phyloP scores from a whole-genome alignment of 2,797 vertebrate species.

The Oreochromis grahami region DNA sequence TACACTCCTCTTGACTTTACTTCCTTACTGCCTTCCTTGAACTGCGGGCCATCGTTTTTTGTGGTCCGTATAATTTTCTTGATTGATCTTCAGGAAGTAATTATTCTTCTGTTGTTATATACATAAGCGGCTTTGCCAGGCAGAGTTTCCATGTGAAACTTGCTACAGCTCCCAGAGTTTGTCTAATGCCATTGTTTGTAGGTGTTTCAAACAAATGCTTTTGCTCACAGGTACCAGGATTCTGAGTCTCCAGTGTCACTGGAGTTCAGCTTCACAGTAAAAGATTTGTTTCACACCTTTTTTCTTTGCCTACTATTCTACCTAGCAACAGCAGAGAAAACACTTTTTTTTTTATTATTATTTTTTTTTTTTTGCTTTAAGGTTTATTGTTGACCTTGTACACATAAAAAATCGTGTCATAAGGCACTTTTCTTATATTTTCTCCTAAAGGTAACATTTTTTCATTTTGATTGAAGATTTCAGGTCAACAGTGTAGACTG shows the following conservation, averaged over 20 bases:
- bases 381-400: background rate
- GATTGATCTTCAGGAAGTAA: constrained; percentile 56
- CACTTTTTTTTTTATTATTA: too few species aligned
- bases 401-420: background rate
- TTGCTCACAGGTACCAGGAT: background rate
- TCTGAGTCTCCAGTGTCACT: constrained; percentile 20
- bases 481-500: background rate
- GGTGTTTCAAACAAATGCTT: background rate
- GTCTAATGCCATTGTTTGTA: constrained; percentile 46
- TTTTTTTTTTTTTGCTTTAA: background rate
- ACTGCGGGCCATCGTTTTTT: background rate
- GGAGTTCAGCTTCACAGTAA: background rate
- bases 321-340: background rate
- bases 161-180: constrained; percentile 19
- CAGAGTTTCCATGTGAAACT: constrained; percentile 20
- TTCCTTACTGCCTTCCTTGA: constrained; percentile 29
- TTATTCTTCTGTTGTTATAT: constrained; percentile 45
- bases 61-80: constrained; percentile 10
- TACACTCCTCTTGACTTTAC: background rate
- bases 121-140: constrained; percentile 39
- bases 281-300: background rate
- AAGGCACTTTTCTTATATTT: background rate
- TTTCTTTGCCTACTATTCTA: background rate
- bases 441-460: background rate
- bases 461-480: background rate